Base-by-base conservation (phyloP, 2,888 invertebrate species). In the Cataglyphis livida region DNA sequence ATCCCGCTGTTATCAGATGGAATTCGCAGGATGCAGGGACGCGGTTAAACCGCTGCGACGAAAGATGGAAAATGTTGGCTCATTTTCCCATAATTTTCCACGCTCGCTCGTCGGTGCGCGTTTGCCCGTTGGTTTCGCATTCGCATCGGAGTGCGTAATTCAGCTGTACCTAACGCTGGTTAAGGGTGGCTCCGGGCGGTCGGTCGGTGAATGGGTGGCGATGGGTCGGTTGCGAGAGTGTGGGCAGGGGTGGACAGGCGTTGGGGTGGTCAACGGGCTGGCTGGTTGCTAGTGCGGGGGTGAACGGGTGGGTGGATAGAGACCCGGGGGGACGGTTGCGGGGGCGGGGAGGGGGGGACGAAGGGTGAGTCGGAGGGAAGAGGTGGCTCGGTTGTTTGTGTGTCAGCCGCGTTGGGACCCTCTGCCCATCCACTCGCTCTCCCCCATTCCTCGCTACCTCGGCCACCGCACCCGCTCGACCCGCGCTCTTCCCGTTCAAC, bases 391-490 rank as follows among this genome's bases (percentile, higher is more conserved):
- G 92, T 93, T 93, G 94, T 94, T 94, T 94, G 94, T 94, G 94
- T 94, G 94, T 94, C 94, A 94, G 94, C 92, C 94, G 93, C 94
- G 91, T 92, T 93, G 94, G 93, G 93, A 93, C 92, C 91, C 91
- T 91, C 91, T 88, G 87, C 90, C 88, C 91, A 85, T 88, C 89
- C 51, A 51, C 51, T 51, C 7, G n/a, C n/a, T 7, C 88, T 86
- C 83, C 70, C 86, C 68, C 79, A 54, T 83, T 84, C 81, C 87
- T 65, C 82, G 81, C 83, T 76, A 76, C 87, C 75, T 76, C 87
- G 35, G 32, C 87, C 86, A 86, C 89, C 87, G 81, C 75, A 75
- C 76, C 85, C 76, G 81, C 86, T 79, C 68, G 66, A 21, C 59
- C 59, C 78, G 32, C 44, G 89, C 90, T 66, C 66, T 90, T 91